Base-by-base conservation (phyloP, 2,797 vertebrate genomes). In the Pterois miles region DNA sequence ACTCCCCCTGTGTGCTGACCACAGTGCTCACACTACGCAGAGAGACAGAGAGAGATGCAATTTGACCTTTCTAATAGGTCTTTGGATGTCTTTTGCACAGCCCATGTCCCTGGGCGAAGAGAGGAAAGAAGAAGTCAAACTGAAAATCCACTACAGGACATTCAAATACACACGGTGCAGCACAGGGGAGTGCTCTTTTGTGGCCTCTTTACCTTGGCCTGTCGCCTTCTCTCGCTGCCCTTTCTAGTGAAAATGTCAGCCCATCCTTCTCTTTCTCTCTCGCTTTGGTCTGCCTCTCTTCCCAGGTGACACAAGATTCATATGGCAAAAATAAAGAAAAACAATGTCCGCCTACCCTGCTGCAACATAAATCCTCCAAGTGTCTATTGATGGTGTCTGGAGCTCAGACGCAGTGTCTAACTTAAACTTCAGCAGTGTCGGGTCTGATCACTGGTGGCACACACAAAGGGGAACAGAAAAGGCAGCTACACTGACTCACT, bases 231-330 rank as follows among this genome's bases (percentile, higher is more conserved):
- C 72, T 87, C 20, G 52, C 80, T 94, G 93, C 88, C 93, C 90
- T 94, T 94, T 94, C 80, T 72, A 34, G 70, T 92, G 91, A 94
- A 94, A 94, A 95, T 93, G 92, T 91, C 92, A 92, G 76, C 75
- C 74, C 67, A 72, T 86, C 84, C 81, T 72, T 78, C 71, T 83
- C 73, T 67, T 43, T 76, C 31, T 75, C 72, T 74, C 11, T 36
- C 48, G 40, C n/a, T 66, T 70, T 78, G 64, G 81, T 85, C 58
- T 74, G 29, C 74, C 52, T 76, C 67, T 87, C 52, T 78, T 63
- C 66, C 71, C 86, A 83, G 80, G 81, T 84, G 71, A 85, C 66
- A 86, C 52, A 89, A 75, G 76, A 78, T 52, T 82, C 52, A 74
- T 64, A 23, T 9, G 57, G 57, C 27, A 74, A 74, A 67, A 76